These are phyloP conservation scores for Chironomus striatipennis DNA, from an alignment of 1,140 invertebrate species.

Conservation along the genomic window DNA sequence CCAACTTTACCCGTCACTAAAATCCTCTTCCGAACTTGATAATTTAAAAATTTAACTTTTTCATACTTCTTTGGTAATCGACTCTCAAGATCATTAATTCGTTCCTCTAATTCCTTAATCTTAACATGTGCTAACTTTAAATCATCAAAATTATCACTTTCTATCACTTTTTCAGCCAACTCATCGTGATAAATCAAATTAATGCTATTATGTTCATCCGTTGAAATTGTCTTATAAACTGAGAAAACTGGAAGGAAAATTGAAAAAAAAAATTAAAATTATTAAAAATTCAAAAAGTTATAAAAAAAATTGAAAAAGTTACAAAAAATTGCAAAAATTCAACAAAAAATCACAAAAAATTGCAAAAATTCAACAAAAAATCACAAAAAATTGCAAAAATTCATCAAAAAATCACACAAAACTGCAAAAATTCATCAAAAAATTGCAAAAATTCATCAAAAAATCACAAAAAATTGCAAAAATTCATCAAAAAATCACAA, in stretches of 20 bases:
- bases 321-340: no score
- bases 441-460: no score
- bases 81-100: slow-evolving; percentile 59
- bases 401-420: no score
- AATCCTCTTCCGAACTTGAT: slow-evolving; percentile 83
- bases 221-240: slow-evolving; percentile 41
- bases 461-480: no score
- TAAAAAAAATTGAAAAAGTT: no score
- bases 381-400: no score
- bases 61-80: slow-evolving; percentile 75
- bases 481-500: no score
- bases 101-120: slow-evolving; percentile 60
- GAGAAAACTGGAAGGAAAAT: slow-evolving; percentile 40
- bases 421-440: no score
- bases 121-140: slow-evolving; percentile 50
- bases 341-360: no score
- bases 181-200: slow-evolving; percentile 26
- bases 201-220: slow-evolving; percentile 33
- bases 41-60: slow-evolving; percentile 83
- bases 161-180: neutral
- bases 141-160: slow-evolving; percentile 39
- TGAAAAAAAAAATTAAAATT: no score
- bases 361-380: no score
- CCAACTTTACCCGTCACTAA: slow-evolving; percentile 50
- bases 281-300: no score